Base-by-base conservation (phyloP, 2,113 vertebrate genomes). In the Heterochromis multidens region DNA sequence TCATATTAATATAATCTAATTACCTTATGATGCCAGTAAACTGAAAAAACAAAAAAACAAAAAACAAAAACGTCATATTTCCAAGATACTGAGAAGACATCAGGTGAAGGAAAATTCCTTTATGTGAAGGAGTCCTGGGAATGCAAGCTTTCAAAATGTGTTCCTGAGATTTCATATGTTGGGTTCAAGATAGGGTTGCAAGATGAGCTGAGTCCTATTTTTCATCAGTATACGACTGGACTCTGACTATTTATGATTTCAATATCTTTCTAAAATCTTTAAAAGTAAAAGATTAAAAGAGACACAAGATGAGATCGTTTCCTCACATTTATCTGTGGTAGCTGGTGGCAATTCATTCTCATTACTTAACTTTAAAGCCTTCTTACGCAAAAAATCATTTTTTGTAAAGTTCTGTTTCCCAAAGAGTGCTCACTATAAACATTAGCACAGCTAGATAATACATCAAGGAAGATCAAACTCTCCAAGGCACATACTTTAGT, bases 401-500 rank as follows among this genome's bases (percentile, higher is more conserved):
- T 33, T 67, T 7, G 40, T 11, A 67, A 72, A 49, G 43, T 31
- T 79, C 49, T 76, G 23, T 63, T 80, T 74, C 56, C 49, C n/a
- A 79, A 13, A 33, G 29, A 27, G 61, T 23, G 43, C 65, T 82
- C 77, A 83, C 77, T 82, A 84, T 56, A 87, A 90, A 83, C 89
- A 82, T 79, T 43, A 86, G 54, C 61, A 14, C 82, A 25, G 49
- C 19, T 29, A 92, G 92, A 94, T 94, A 91, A 91, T 81, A 81
- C 77, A 88, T 84, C 60, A 83, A 77, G 62, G 59, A 72, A 81
- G 92, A 76, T 88, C 61, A 23, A 85, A 85, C 91, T 89, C 88
- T 91, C 72, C 11, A 7, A 70, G 77, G 46, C 61, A 52, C 93
- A 95, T 92, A 91, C 87, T 92, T 93, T 77, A 65, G 77, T 43